Base-by-base conservation (phyloP, 1,140 invertebrate genomes). In the Pseudachorutes palmiensis region DNA sequence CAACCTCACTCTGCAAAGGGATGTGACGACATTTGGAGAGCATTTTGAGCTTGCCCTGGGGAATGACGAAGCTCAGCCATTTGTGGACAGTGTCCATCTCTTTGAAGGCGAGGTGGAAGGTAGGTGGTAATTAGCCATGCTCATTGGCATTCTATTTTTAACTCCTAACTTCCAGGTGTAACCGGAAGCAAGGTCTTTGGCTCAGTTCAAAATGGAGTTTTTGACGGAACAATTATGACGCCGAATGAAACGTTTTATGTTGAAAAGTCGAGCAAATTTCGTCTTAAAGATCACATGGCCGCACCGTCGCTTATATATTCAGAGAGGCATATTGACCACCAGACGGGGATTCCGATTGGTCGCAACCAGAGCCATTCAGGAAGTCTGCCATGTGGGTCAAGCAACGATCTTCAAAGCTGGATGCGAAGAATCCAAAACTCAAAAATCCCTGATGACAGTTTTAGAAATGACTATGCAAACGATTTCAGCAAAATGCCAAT, bases 291-390 rank as follows among this genome's bases (percentile, higher is more conserved):
- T 81, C 70, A 85, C 84, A 74, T 76, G 80, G 55, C 80, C 79
- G 70, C 85, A 92, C 78, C 96, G 98, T 83, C 97, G 95, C 48
- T 98, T 66, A 98, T 99, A 77, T 98, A 98, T 81, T 87, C 87
- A 73, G 94, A 97, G 76, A 83, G 88, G 70, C 89, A 97, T 79
- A 16, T 60, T 14, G 30, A 60, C 9, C 32, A 45, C 26, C 19
- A 63, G 5, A 36, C 31, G 61, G 41, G 36, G 28, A 45, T 63
- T 45, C 41, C 14, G 24, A 41, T 3, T 41, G 29, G 29, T n/a
- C n/a, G n/a, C 16, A 14, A 33, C 29, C 12, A 9, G 2, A 9
- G 9, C 2, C 3, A 63, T 2, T 41, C 31, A n/a, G n/a, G n/a
- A n/a, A n/a, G 24, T 36, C 24, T 28, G 26, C 29, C 31, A 24